Base-by-base conservation (phyloP, 2,888 invertebrate species). In the Petrophora chlorosata region DNA sequence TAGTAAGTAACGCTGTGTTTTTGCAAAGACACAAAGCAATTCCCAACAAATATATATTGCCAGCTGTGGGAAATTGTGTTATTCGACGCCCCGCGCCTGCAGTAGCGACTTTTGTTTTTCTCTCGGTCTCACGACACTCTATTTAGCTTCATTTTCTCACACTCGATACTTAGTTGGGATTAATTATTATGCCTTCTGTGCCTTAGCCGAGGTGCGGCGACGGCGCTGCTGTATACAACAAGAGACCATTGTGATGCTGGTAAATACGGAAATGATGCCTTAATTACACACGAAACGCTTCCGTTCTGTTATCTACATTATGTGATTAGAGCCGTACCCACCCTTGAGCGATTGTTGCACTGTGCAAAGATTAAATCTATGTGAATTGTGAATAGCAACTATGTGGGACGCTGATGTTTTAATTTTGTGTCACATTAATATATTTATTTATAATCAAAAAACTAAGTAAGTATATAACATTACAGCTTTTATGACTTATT, bases 141-240 rank as follows among this genome's bases (percentile, higher is more conserved):
- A 75, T 78, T 76, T 74, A 73, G 63, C 70, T 73, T 73, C 65
- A 72, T 76, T 78, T 82, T 86, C 86, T 80, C 88, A 87, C 85
- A 79, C 71, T 70, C 65, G 56, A 69, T 74, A 73, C 63, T 62
- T 57, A 56, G 60, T 73, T 63, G 55, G 74, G 75, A 79, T 80
- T 82, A 81, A 82, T 85, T 83, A 79, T 38, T 67, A 76, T 65
- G 65, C 67, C 68, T 73, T 74, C 70, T 72, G 69, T 76, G 75
- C 69, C 68, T 73, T 58, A n/a, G n/a, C n/a, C n/a, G n/a, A n/a
- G n/a, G n/a, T n/a, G n/a, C n/a, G n/a, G n/a, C 56, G 55, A 46
- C 56, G 55, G 44, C 59, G 55, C 57, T 56, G 47, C 59, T 64
- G 58, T 45, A 59, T 61, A 65, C 61, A 65, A 67, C 52, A 68